Evolutionary conservation across 2,797 vertebrate genomes (phyloP).

Genomic region (Chaetodon trifasciatus): DNA sequence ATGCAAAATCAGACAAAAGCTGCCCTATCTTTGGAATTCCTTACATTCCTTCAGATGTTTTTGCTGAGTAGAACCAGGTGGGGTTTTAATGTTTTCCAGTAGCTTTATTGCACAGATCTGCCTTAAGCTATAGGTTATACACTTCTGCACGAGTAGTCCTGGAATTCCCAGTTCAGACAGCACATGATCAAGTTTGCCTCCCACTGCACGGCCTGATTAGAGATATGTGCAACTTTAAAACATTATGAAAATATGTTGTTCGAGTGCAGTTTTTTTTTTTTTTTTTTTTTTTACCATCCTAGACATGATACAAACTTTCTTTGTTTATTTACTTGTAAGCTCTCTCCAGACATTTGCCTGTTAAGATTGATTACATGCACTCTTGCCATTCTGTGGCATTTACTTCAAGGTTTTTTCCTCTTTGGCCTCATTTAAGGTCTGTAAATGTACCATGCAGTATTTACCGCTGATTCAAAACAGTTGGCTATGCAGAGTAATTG

Average conservation of each 20-base stretch:
- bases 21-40: slow-evolving; percentile 68
- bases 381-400: slow-evolving; percentile 31
- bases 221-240: slow-evolving; percentile 26
- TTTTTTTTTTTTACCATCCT: neutral
- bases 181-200: slow-evolving; percentile 37
- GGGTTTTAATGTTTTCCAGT: slow-evolving; percentile 64
- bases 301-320: neutral
- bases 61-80: slow-evolving; percentile 78
- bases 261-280: neutral
- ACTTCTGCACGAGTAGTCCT: slow-evolving; percentile 36
- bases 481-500: slow-evolving; percentile 50
- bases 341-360: slow-evolving; percentile 10
- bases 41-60: slow-evolving; percentile 76
- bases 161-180: slow-evolving; percentile 38
- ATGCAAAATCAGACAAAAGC: slow-evolving; percentile 37
- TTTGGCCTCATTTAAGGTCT: slow-evolving; percentile 51
- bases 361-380: slow-evolving; percentile 19
- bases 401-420: slow-evolving; percentile 3
- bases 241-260: neutral
- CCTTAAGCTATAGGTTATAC: slow-evolving; percentile 60
- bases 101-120: slow-evolving; percentile 61
- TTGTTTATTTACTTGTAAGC: neutral
- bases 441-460: slow-evolving; percentile 56
- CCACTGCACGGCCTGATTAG: neutral
- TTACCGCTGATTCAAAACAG: slow-evolving; percentile 58